phyloP scores from a whole-genome alignment of 2,888 invertebrate species.

The Allolobophora icterica region DNA sequence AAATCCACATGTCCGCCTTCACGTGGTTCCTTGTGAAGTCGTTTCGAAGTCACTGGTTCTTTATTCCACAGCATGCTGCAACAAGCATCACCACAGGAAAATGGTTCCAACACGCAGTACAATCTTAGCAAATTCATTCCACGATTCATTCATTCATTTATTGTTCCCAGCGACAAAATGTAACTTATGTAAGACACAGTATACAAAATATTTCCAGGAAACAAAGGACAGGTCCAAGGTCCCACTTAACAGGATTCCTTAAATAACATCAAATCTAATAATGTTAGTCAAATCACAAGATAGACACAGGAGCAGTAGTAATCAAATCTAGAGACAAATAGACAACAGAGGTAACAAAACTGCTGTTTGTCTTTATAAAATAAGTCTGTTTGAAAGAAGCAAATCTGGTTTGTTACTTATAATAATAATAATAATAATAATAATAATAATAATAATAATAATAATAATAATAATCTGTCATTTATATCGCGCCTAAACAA shows the following conservation, averaged over 20 bases:
- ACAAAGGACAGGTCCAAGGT: neutral
- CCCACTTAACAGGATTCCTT: neutral
- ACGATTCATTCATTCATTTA: neutral
- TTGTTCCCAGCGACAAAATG: neutral
- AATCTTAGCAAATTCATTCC: neutral
- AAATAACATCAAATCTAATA: neutral
- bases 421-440: too few relatives aligned
- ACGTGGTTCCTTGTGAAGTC: slow-evolving; percentile 54
- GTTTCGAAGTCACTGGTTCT: slow-evolving; percentile 59
- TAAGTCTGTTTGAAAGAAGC: too few relatives aligned
- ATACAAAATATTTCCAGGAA: neutral
- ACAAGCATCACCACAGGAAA: neutral
- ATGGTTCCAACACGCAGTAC: neutral
- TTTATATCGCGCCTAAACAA: too few relatives aligned
- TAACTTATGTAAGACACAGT: neutral
- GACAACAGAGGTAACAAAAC: too few relatives aligned
- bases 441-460: too few relatives aligned
- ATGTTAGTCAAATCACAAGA: too few relatives aligned
- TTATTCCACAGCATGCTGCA: slow-evolving; percentile 61
- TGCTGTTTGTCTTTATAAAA: too few relatives aligned
- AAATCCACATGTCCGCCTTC: slow-evolving; percentile 61
- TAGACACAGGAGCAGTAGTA: too few relatives aligned
- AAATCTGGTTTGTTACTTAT: too few relatives aligned
- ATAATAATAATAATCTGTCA: too few relatives aligned
- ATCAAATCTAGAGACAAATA: too few relatives aligned